Percentiles rank a stretch among this genome's conserved stretches.
Conservation (phyloP, 2,113 vertebrate genomes). For the Lophotis ruficrista region DNA sequence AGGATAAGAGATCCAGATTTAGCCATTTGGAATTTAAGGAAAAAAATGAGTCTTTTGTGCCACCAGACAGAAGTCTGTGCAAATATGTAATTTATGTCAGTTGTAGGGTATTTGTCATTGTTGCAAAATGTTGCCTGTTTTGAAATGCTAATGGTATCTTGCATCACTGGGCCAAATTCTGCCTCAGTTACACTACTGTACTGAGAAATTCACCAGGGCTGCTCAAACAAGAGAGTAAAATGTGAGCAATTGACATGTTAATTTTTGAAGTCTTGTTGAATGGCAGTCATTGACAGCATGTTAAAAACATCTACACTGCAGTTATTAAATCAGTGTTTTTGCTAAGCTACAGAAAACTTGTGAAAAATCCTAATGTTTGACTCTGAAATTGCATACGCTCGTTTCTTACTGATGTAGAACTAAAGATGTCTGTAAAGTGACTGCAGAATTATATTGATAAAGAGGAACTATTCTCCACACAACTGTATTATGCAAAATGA, state of each 20-base stretch:
- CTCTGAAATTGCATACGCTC: background rate
- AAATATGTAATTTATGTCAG: slow-evolving; percentile 19
- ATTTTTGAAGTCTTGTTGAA: slow-evolving; percentile 2
- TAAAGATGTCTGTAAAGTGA: background rate
- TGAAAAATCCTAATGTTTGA: background rate
- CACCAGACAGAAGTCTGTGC: background rate
- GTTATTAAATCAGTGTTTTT: background rate
- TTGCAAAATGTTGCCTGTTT: slow-evolving; percentile 53
- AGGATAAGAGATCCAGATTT: background rate
- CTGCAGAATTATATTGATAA: background rate
- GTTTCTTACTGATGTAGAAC: background rate
- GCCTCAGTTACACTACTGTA: background rate
- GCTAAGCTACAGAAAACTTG: background rate
- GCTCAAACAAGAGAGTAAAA: background rate
- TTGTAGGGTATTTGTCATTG: background rate
- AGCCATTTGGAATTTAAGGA: background rate
- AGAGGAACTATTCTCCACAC: background rate
- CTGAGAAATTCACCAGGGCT: background rate
- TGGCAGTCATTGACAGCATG: background rate
- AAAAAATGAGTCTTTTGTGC: background rate
- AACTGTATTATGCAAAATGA: background rate
- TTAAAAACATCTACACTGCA: background rate
- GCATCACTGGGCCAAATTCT: slow-evolving; percentile 28
- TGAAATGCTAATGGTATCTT: slow-evolving; percentile 53
- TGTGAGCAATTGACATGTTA: background rate